Evolutionary conservation across 2,113 vertebrate genomes (phyloP).

Genomic region (Nestor notabilis): DNA sequence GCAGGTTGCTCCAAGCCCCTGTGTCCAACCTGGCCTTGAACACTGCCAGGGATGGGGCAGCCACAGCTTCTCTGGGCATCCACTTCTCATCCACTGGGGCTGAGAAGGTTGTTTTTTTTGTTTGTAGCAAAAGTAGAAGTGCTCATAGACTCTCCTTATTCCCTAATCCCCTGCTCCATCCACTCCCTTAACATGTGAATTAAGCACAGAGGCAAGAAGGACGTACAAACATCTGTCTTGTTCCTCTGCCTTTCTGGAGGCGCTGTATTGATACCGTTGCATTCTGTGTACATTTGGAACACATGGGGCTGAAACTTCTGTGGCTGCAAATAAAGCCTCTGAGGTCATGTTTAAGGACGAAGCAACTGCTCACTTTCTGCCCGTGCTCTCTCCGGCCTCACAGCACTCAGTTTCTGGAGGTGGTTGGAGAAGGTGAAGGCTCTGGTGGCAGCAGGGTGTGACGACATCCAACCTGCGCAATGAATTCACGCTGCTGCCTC

Average conservation of each 20-base stretch:
- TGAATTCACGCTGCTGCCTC: background rate
- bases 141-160: background rate
- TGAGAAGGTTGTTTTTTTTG: rapidly evolving
- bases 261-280: background rate
- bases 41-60: background rate
- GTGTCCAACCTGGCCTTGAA: background rate
- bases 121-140: background rate
- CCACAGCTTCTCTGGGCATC: background rate
- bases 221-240: background rate
- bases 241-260: background rate
- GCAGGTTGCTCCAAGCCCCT: background rate
- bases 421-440: background rate
- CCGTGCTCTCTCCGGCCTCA: background rate
- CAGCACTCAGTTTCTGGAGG: background rate
- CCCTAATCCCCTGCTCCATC: background rate
- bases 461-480: background rate
- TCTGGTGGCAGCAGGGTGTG: rapidly evolving
- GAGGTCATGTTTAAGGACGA: background rate
- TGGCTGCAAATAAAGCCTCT: background rate
- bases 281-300: background rate
- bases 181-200: background rate
- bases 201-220: background rate
- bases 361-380: background rate
- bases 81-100: background rate
- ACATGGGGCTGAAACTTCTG: background rate